These are phyloP conservation scores for Macroramphosus scolopax DNA, from an alignment of 2,797 vertebrate genomes.

Conservation along the genomic window DNA sequence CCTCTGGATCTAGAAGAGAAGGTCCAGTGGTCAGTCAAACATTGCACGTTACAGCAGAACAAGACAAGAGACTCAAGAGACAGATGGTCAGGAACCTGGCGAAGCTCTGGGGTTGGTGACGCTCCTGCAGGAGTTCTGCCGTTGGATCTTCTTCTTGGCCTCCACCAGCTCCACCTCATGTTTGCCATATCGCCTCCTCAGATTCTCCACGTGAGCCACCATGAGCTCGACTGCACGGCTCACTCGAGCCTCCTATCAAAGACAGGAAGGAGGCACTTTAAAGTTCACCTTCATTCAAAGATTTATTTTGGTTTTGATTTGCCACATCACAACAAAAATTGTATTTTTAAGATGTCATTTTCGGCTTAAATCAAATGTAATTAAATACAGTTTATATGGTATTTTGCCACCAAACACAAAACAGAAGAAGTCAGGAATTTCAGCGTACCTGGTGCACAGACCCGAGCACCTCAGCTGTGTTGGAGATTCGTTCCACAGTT, in stretches of 20 bases:
- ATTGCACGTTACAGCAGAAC: neutral
- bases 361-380: too few species aligned
- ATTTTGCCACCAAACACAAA: neutral
- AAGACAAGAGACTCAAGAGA: neutral
- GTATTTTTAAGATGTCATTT: too few species aligned
- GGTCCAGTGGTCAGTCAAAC: conserved; percentile 1
- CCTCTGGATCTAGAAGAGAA: conserved; percentile 76
- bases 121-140: conserved; percentile 70
- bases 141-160: conserved; percentile 76
- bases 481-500: conserved; percentile 76
- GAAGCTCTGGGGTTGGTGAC: conserved; percentile 60
- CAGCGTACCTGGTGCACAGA: conserved; percentile 83
- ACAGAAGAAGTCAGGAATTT: too few species aligned
- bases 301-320: too few species aligned
- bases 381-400: too few species aligned
- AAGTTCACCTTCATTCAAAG: too few species aligned
- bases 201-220: conserved; percentile 85
- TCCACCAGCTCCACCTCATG: conserved; percentile 81
- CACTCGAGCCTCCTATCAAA: conserved; percentile 81
- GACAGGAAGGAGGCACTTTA: neutral
- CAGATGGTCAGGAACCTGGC: conserved; percentile 38
- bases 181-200: conserved; percentile 74
- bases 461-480: conserved; percentile 82
- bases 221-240: conserved; percentile 84
- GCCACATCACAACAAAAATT: too few species aligned